Conservation (phyloP, 2,113 vertebrate species). For the Poecile atricapillus region DNA sequence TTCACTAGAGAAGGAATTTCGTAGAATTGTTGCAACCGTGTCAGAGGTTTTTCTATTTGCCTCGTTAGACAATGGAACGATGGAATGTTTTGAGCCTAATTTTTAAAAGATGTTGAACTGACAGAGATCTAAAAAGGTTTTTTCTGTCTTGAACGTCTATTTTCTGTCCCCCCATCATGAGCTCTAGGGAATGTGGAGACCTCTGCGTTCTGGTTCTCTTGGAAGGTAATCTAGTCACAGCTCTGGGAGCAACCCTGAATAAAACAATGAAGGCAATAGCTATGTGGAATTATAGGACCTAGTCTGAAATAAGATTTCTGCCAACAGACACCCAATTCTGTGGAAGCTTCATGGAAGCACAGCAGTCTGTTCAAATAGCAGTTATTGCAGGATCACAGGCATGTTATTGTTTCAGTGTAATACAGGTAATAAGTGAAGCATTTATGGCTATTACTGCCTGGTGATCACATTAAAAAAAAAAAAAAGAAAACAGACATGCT, state of each 20-base stretch:
- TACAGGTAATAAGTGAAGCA: constrained; percentile 19
- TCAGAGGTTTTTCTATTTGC: neutral
- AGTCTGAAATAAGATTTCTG: neutral
- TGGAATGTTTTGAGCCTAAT: neutral
- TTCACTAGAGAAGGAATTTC: neutral
- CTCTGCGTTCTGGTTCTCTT: neutral
- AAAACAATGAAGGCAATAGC: neutral
- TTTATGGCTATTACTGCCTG: constrained; percentile 25
- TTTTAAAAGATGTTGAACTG: neutral
- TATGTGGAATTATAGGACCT: neutral
- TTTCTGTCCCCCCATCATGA: neutral
- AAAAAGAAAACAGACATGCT: neutral
- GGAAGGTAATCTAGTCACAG: neutral
- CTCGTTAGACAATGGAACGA: neutral
- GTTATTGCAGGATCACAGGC: neutral
- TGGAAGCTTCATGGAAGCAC: neutral
- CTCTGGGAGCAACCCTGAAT: neutral
- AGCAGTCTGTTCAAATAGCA: constrained; percentile 13
- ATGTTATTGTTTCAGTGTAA: constrained; percentile 23
- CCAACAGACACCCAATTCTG: neutral
- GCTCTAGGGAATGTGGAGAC: neutral
- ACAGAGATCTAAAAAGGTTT: neutral
- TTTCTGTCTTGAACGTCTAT: neutral
- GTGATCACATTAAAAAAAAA: neutral
- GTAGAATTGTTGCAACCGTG: neutral